phyloP scores from a whole-genome alignment of 30 jellyfish, hydroid and myxozoan genomes.

The Phacellophora camtschatica region DNA sequence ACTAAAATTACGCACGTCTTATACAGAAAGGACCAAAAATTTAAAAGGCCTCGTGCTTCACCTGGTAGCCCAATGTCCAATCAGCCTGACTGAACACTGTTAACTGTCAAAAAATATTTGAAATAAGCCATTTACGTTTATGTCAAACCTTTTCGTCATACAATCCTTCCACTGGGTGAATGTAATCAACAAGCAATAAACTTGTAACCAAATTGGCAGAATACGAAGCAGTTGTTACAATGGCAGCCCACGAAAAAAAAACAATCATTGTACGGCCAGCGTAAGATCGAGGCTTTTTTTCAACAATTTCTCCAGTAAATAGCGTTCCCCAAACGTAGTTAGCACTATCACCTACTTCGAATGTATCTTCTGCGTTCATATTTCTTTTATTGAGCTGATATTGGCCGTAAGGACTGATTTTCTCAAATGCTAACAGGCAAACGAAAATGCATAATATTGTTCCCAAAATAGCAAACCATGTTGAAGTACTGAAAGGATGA shows the following conservation, averaged over 20 bases:
- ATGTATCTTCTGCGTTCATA: not conserved
- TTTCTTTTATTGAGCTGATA: not conserved
- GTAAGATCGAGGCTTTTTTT: slow-evolving; percentile 36
- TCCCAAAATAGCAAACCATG: slow-evolving; percentile 15
- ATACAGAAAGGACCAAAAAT: not conserved
- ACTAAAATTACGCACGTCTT: no score
- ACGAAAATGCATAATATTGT: slow-evolving; percentile 1
- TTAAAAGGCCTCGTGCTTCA: no score
- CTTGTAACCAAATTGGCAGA: slow-evolving; percentile 57
- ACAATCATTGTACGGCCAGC: slow-evolving; percentile 38
- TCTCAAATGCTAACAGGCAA: slow-evolving; percentile 26
- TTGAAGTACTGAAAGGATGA: slow-evolving; percentile 35
- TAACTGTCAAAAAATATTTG: no score
- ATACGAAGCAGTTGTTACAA: slow-evolving; percentile 41
- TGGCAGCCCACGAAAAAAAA: slow-evolving; percentile 18
- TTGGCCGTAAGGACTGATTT: slow-evolving; percentile 33
- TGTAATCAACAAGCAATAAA: slow-evolving; percentile 44
- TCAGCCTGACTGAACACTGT: no score
- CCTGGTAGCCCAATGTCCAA: no score
- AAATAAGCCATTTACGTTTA: no score
- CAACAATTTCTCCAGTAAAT: slow-evolving; percentile 59
- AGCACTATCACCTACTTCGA: slow-evolving; percentile 30
- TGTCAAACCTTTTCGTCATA: slow-evolving; percentile 40
- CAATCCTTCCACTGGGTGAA: slow-evolving; percentile 12
- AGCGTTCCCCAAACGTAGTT: slow-evolving; percentile 50